Evolutionary conservation across 2,888 invertebrate species (phyloP).

Genomic region (Pachliopta kotzebuea): DNA sequence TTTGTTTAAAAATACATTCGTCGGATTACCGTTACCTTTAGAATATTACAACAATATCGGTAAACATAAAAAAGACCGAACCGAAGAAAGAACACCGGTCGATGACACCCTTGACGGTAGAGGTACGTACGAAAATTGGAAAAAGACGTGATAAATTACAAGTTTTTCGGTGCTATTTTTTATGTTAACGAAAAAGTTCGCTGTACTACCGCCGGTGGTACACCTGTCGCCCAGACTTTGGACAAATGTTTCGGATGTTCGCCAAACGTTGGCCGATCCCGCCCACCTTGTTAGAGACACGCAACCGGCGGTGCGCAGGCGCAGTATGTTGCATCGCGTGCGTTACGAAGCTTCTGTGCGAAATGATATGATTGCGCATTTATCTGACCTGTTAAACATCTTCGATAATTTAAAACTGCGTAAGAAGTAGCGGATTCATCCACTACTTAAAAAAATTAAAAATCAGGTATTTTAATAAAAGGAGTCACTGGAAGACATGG

Average conservation of each 20-base stretch:
- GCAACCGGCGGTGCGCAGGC: conserved; percentile 7
- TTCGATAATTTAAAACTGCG: no score
- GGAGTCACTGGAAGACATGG: no score
- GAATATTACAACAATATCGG: conserved; percentile 5
- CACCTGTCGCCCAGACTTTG: conserved; percentile 36
- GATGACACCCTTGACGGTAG: conserved; percentile 24
- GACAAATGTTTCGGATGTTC: conserved; percentile 1
- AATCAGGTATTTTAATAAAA: no score
- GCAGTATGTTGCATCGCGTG: background rate
- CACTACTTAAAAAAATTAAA: no score
- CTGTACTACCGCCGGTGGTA: conserved; percentile 32
- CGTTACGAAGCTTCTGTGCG: conserved; percentile 21
- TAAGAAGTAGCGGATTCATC: no score
- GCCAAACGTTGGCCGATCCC: conserved; percentile 1
- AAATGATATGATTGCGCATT: background rate
- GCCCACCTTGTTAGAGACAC: conserved; percentile 24
- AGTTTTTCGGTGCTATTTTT: conserved; percentile 13
- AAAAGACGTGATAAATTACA: conserved; percentile 20
- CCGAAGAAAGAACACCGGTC: conserved; percentile 24
- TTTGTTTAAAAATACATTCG: background rate
- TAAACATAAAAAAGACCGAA: conserved; percentile 7
- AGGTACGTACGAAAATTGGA: conserved; percentile 16
- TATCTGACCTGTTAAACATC: background rate
- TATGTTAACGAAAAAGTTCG: conserved; percentile 19
- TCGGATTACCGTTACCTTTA: conserved; percentile 2